Evolutionary conservation across 2,797 vertebrate species (phyloP).

Genomic region (Triplophysa bombifrons): DNA sequence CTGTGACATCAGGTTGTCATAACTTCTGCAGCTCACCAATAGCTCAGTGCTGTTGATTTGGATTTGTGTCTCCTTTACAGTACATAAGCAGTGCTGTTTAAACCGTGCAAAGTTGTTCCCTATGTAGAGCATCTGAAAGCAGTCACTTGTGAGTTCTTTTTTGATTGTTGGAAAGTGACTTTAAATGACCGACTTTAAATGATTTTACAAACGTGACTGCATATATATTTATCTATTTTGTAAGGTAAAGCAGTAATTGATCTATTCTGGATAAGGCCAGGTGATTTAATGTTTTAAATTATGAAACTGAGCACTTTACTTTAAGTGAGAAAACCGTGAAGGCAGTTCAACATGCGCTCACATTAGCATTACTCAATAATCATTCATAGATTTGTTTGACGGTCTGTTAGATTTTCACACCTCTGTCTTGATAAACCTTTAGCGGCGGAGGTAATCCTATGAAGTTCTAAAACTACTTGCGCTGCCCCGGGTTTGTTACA

Average conservation of each 20-base stretch:
- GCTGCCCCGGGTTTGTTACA: slow-evolving; percentile 14
- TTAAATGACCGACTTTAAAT: neutral
- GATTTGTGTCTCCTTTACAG: no score
- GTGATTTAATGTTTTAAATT: slow-evolving; percentile 26
- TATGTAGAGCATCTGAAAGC: neutral
- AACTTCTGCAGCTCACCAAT: no score
- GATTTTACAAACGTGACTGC: neutral
- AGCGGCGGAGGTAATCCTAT: slow-evolving; percentile 34
- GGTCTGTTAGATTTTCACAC: slow-evolving; percentile 35
- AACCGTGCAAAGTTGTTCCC: no score
- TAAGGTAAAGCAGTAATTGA: no score
- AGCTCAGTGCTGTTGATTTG: no score
- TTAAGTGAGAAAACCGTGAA: slow-evolving; percentile 31
- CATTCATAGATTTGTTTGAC: slow-evolving; percentile 11
- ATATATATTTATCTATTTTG: neutral
- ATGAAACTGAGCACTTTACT: slow-evolving; percentile 27
- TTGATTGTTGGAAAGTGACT: neutral
- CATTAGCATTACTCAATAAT: slow-evolving; percentile 48
- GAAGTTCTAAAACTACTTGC: slow-evolving; percentile 34
- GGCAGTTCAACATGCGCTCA: slow-evolving; percentile 28
- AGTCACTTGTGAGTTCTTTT: neutral
- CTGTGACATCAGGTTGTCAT: no score
- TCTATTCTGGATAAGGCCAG: neutral
- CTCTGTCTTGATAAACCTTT: slow-evolving; percentile 33
- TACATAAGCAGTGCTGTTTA: no score